Conservation (phyloP, 2,113 vertebrate genomes). For the Rhinolophus ferrumequinum region DNA sequence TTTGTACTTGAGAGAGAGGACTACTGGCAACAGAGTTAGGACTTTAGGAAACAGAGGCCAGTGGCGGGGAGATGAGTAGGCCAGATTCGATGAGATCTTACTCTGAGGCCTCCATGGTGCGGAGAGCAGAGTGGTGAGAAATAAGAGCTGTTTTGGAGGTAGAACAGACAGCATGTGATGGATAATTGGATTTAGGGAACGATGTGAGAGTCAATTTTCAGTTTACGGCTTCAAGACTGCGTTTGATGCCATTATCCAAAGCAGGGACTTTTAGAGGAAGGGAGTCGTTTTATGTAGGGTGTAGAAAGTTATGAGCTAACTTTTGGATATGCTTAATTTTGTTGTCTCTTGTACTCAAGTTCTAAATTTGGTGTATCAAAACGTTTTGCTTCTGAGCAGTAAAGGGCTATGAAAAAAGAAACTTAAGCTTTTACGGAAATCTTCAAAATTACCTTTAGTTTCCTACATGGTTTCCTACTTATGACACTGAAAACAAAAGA, state of each 20-base stretch:
- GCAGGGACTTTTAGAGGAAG: neutral
- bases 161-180: neutral
- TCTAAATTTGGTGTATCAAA: neutral
- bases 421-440: neutral
- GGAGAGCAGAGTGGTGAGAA: neutral
- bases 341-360: neutral
- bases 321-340: conserved; percentile 45
- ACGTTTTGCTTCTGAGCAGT: neutral
- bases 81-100: neutral
- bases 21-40: neutral
- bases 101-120: neutral
- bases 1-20: neutral
- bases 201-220: neutral
- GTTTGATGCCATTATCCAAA: neutral
- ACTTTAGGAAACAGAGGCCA: neutral
- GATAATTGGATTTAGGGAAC: neutral
- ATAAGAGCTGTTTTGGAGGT: neutral
- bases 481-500: neutral
- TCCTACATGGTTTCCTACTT: neutral
- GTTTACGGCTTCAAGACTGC: neutral
- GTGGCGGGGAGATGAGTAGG: neutral
- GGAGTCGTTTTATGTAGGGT: neutral
- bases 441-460: conserved; percentile 44
- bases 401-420: neutral
- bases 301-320: neutral